phyloP scores from a whole-genome alignment of 2,113 vertebrate genomes.

The Apeltes quadracus region DNA sequence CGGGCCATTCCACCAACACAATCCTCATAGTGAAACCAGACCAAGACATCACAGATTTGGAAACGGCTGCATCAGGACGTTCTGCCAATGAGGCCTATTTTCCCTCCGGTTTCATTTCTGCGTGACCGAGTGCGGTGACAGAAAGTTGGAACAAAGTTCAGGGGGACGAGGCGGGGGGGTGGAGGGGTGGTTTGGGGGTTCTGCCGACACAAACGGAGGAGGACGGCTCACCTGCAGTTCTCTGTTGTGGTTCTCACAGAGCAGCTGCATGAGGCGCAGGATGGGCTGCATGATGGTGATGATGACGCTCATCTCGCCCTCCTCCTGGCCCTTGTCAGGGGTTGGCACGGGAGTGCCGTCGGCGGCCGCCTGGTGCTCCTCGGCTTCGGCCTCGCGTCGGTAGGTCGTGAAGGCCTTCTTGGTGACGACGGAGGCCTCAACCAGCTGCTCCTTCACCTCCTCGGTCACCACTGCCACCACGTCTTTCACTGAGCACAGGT shows the following conservation, averaged over 20 bases:
- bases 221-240: constrained; percentile 88
- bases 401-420: constrained; percentile 91
- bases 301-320: constrained; percentile 95
- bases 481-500: constrained; percentile 83
- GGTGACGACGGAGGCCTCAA: constrained; percentile 90
- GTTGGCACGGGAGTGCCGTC: constrained; percentile 82
- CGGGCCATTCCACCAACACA: constrained; percentile 37
- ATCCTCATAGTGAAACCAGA: constrained; percentile 74
- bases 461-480: constrained; percentile 86
- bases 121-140: constrained; percentile 46
- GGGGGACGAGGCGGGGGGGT: not conserved
- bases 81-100: constrained; percentile 64
- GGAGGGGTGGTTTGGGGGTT: not conserved
- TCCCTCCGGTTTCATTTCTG: constrained; percentile 74
- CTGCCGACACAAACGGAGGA: constrained; percentile 2
- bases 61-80: constrained; percentile 65
- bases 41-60: constrained; percentile 54
- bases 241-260: constrained; percentile 97
- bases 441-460: constrained; percentile 92
- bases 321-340: constrained; percentile 89
- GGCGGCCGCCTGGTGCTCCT: constrained; percentile 85
- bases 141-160: constrained; percentile 43
- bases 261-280: constrained; percentile 93
- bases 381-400: constrained; percentile 89
- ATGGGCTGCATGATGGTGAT: constrained; percentile 99